Evolutionary conservation across 1,140 invertebrate genomes (phyloP), one percentile per base, ranked within the genome.

Genomic region (Hylaeus anthracinus): DNA sequence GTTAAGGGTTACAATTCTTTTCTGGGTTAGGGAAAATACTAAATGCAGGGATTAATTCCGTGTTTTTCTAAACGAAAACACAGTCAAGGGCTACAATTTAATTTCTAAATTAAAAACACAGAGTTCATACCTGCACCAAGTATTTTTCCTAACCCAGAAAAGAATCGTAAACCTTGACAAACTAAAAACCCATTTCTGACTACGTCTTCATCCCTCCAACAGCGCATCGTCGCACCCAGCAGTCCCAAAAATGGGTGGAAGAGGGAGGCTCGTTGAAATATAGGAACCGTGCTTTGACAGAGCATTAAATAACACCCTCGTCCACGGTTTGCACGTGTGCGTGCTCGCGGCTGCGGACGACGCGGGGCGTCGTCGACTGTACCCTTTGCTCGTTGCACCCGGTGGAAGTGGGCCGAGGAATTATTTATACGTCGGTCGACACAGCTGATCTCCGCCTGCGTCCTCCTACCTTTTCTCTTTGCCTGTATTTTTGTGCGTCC

Each of bases 371-470:
- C 12, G 61, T n/a, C 60, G 14, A 43, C 55, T 64, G 77, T 39
- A 73, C 48, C 71, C 37, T 75, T 69, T 53, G 55, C 26, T 26
- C 72, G 60, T 53, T 53, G 82, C 66, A 63, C 3, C 72, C 72
- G 26, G 58, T 71, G 60, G 69, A 86, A 87, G 85, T 87, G 82
- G 86, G 85, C 82, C 82, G 78, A 79, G 61, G 84, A 84, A 87
- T 87, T 86, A 87, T 84, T 86, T 86, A 86, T 83, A 86, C 85
- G 84, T 77, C 14, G 76, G 71, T 65, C 81, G 81, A 73, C 84
- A 86, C 85, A 86, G 86, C 86, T 85, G 86, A 88, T 88, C 86
- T 84, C 63, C 73, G 51, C 56, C 60, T 26, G 55, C 45, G 53
- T 76, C 51, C 43, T 80, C 73, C 83, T 83, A 64, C 64, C 82